A percentile compares a stretch with the other conserved stretches of the same genome.
Evolutionary conservation across 2,888 invertebrate genomes (phyloP).

Genomic region (Acanthococcus lagerstroemiae): DNA sequence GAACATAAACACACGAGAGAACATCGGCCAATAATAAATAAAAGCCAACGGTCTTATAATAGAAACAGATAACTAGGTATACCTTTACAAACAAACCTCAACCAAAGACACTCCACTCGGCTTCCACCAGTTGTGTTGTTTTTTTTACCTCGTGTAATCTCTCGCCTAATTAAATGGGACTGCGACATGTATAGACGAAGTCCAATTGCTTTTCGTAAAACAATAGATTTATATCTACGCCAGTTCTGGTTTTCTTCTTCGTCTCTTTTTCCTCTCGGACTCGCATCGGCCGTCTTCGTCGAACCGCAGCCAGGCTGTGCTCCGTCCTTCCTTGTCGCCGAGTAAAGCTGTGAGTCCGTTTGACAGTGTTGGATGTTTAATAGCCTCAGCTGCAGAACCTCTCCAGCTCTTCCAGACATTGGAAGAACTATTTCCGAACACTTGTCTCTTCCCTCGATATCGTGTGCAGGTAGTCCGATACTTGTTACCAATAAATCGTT

Average conservation of each 20-base stretch:
- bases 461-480: slow-evolving; percentile 27
- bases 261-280: not conserved
- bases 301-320: not conserved
- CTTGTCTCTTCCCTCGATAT: slow-evolving; percentile 10
- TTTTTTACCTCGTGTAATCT: slow-evolving; percentile 20
- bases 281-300: not conserved
- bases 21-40: slow-evolving; percentile 28
- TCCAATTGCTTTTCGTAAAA: slow-evolving; percentile 30
- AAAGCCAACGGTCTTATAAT: slow-evolving; percentile 27
- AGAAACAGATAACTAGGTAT: slow-evolving; percentile 11
- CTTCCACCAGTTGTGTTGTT: slow-evolving; percentile 11
- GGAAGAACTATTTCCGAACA: slow-evolving; percentile 8
- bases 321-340: not conserved
- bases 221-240: slow-evolving; percentile 30
- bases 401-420: slow-evolving; percentile 4
- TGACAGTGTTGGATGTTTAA: slow-evolving; percentile 30
- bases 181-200: slow-evolving; percentile 29
- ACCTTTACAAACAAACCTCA: slow-evolving; percentile 5
- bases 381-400: slow-evolving; percentile 19
- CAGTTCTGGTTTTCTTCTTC: slow-evolving; percentile 24
- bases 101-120: slow-evolving; percentile 15
- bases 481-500: slow-evolving; percentile 30
- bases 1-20: slow-evolving; percentile 24
- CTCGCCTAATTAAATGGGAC: slow-evolving; percentile 30
- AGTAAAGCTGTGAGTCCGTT: slow-evolving; percentile 18